Base-by-base conservation (phyloP, 2,113 vertebrate genomes). In the Pithys albifrons region DNA sequence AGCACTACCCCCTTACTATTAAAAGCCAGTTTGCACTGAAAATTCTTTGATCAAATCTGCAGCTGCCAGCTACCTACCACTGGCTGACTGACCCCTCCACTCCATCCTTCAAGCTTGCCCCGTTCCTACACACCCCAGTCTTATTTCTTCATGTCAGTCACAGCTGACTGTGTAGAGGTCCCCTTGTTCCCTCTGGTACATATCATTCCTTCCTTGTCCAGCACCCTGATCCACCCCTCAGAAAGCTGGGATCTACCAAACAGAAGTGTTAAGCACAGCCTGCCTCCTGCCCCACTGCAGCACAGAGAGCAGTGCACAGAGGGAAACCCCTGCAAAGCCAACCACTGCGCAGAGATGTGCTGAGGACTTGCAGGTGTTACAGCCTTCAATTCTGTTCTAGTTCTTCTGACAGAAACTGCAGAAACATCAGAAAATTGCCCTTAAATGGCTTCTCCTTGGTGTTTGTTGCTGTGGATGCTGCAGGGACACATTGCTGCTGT, bases 381-480 rank as follows among this genome's bases (percentile, higher is more conserved):
- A 70, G 48, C 66, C 48, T 71, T 62, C 4, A 3, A 27, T 75
- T 72, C 41, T n/a, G 25, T 7, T 52, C 48, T 70, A 43, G 14
- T 66, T 45, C 64, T 80, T 69, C 46, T 61, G 10, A 66, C 18
- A 67, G 41, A 35, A 89, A 49, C 46, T 46, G 46, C 46, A 58
- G n/a, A 19, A 29, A 10, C 8, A 23, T 39, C 65, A 77, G 43
- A 64, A 86, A 69, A 71, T 62, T 37, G 22, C 43, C n/a, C 51
- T 54, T 31, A 31, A 4, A 12, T 31, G 27, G 27, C 25, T 85
- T 52, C 23, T 73, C 20, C 41, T 39, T 20, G 49, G 37, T 41
- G 41, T 0, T 59, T 33, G 18, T 48, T 71, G 49, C 51, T 43
- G 23, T 27, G 59, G 58, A 28, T 83, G 33, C 52, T 0, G 0